A percentile compares a stretch with the other conserved stretches of the same genome.
phyloP scores from a whole-genome alignment of 1,140 invertebrate genomes.

The Cyclargus thomasi region DNA sequence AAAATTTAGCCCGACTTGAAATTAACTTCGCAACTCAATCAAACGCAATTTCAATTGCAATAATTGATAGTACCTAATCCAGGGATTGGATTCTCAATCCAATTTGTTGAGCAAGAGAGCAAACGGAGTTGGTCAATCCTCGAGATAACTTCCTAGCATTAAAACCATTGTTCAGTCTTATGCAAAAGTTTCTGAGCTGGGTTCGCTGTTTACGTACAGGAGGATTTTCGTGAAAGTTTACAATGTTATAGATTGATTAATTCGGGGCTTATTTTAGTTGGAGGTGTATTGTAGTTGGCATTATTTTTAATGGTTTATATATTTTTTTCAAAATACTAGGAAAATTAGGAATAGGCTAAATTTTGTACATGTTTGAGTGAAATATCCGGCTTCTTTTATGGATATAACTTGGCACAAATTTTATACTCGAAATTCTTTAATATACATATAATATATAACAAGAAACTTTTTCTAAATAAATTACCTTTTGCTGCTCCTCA shows the following conservation, averaged over 20 bases:
- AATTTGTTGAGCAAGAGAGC: constrained; percentile 11
- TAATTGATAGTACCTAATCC: constrained; percentile 15
- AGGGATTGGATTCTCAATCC: constrained; percentile 7
- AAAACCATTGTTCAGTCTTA: constrained; percentile 10
- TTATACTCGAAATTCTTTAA: too few relatives aligned
- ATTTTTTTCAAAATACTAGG: too few relatives aligned
- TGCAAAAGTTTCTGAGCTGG: neutral
- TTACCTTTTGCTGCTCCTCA: constrained; percentile 72
- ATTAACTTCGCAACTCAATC: constrained; percentile 13
- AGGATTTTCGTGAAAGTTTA: neutral
- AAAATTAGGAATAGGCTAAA: too few relatives aligned
- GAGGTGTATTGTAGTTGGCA: too few relatives aligned
- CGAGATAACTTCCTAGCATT: neutral
- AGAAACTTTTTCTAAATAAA: too few relatives aligned
- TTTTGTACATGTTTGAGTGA: too few relatives aligned
- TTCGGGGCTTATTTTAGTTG: too few relatives aligned
- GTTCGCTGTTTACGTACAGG: neutral
- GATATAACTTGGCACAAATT: too few relatives aligned
- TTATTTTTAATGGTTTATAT: too few relatives aligned
- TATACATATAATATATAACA: too few relatives aligned
- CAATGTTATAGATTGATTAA: neutral
- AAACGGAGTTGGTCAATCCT: neutral
- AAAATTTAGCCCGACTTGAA: constrained; percentile 1
- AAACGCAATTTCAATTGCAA: constrained; percentile 9
- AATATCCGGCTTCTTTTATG: too few relatives aligned